Evolutionary conservation across 2,888 invertebrate species (phyloP), one percentile per base, ranked within the genome.

Genomic region (Leucoma salicis): DNA sequence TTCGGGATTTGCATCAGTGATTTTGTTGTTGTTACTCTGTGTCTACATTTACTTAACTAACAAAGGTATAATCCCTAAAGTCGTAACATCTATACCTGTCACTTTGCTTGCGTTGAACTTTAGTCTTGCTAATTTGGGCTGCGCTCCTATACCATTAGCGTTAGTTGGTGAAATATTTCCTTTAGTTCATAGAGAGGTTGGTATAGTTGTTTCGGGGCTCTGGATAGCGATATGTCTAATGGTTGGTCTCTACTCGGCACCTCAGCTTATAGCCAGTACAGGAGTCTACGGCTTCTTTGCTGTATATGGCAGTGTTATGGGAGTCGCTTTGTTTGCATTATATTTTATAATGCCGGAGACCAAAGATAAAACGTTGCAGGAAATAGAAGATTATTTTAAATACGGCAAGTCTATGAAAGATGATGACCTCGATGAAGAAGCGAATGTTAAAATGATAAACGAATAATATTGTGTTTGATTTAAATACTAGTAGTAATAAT

Each of bases 111-210:
- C 55, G 10, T 3, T 59, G 3, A 73, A 67, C 39, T 66, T 68
- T 12, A 41, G 57, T 1, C 42, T 71, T 32, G 50, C 53, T 2
- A 70, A 66, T 35, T 46, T 71, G 4, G 73, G 67, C 1, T 65
- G 67, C 38, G 61, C 63, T 0, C 56, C 65, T 1, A 63, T 72
- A 35, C 57, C 70, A 1, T 31, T 70, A n/a, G 54, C 60, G 3
- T 45, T 72, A 14, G 27, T 65, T 7, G 73, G 71, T 0, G 73
- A 73, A 43, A 48, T 73, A 21, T 66, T 69, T 15, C 70, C 73
- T 11, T 32, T 70, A 14, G 60, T 54, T 2, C 69, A 72, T 29
- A 61, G 57, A 33, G 66, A 52, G 11, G 42, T 48, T 5, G 66
- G 69, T 0, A 50, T 60, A 1, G 42, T 55, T 0, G 37, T 68